These are phyloP conservation scores for Lagocephalus sceleratus DNA, from an alignment of 2,797 vertebrate species.

Conservation along the genomic window DNA sequence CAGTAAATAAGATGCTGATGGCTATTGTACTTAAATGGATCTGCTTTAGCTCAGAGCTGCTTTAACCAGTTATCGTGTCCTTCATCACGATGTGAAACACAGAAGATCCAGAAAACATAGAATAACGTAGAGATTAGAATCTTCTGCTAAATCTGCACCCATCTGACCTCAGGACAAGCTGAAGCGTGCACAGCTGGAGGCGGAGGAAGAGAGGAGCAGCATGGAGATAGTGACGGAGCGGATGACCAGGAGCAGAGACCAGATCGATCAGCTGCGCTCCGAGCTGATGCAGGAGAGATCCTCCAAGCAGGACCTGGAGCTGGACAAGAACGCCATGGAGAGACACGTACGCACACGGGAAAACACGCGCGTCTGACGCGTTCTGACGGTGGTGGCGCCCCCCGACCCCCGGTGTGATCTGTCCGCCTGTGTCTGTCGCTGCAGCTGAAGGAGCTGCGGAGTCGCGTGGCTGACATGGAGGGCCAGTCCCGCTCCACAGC, in stretches of 20 bases:
- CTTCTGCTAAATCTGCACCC: not conserved
- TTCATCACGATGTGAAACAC: too few species aligned
- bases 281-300: conserved; percentile 93
- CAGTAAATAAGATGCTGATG: too few species aligned
- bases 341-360: conserved; percentile 57
- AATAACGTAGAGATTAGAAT: too few species aligned
- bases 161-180: conserved; percentile 82
- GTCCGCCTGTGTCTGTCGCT: conserved; percentile 2
- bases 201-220: conserved; percentile 87
- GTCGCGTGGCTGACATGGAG: conserved; percentile 84
- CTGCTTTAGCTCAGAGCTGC: not conserved
- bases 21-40: not conserved
- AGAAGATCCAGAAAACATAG: too few species aligned
- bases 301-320: conserved; percentile 90
- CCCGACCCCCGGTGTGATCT: not conserved
- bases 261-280: conserved; percentile 90
- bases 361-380: not conserved
- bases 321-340: conserved; percentile 91
- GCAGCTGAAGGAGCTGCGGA: conserved; percentile 91
- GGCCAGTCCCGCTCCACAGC: conserved; percentile 82
- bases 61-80: too few species aligned
- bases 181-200: conserved; percentile 84
- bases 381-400: too few species aligned
- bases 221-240: conserved; percentile 88
- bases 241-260: conserved; percentile 85